phyloP scores from a whole-genome alignment of 2,797 vertebrate genomes.

The Jordanella pulchra region DNA sequence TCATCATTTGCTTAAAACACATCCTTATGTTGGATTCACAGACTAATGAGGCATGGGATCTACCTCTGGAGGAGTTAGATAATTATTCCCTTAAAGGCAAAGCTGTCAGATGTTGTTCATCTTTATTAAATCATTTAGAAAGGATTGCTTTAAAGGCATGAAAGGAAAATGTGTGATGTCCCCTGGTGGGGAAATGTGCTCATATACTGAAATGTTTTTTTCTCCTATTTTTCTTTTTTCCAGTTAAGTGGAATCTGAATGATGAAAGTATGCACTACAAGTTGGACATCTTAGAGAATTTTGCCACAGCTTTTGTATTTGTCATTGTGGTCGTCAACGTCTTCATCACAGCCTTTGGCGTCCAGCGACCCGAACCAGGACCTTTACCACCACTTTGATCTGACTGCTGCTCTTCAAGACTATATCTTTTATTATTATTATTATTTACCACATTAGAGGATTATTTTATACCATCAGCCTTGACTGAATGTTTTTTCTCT shows the following conservation, averaged over 20 bases:
- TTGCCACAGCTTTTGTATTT: slow-evolving; percentile 90
- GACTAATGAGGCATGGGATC: slow-evolving; percentile 1
- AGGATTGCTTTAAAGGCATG: slow-evolving; percentile 18
- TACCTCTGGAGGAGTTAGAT: not conserved
- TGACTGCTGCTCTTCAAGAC: slow-evolving; percentile 5
- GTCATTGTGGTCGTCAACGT: slow-evolving; percentile 94
- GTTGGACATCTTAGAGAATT: slow-evolving; percentile 92
- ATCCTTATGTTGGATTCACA: slow-evolving; percentile 5
- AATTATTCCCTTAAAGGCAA: slow-evolving; percentile 30
- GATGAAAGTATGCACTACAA: slow-evolving; percentile 86
- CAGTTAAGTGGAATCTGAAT: slow-evolving; percentile 96
- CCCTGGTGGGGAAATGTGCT: slow-evolving; percentile 19
- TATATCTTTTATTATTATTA: not conserved
- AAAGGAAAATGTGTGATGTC: slow-evolving; percentile 21
- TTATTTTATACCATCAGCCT: not conserved
- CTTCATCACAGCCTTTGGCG: slow-evolving; percentile 96
- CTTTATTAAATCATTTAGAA: not conserved
- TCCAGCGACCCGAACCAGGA: slow-evolving; percentile 80
- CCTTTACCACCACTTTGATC: slow-evolving; percentile 13
- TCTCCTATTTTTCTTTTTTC: slow-evolving; percentile 11
- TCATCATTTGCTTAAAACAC: not conserved
- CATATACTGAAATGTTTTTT: not conserved
- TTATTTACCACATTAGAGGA: slow-evolving; percentile 17
- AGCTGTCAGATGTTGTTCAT: slow-evolving; percentile 32
- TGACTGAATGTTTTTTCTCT: not conserved